Conservation (phyloP, 1,140 invertebrate genomes). For the Macrotrachela quadricornifera region DNA sequence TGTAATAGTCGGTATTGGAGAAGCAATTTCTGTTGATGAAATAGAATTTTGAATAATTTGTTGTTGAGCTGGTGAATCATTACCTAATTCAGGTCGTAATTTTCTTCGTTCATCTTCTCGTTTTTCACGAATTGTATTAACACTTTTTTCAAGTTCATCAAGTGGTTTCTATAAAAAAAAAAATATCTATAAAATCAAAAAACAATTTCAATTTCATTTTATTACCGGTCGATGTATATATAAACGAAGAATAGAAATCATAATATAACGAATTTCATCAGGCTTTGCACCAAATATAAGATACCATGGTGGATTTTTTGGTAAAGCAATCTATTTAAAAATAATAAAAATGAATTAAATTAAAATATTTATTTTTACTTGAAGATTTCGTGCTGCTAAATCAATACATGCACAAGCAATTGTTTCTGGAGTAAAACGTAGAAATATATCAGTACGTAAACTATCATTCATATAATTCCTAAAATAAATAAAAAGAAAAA, state of each 20-base stretch:
- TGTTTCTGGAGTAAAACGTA: slow-evolving; percentile 79
- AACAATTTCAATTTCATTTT: neutral
- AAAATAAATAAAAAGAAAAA: slow-evolving; percentile 4
- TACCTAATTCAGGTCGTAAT: too few relatives aligned
- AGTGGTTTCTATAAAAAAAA: neutral
- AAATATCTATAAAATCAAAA: neutral
- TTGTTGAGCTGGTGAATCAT: too few relatives aligned
- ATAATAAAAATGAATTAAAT: neutral
- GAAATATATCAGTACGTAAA: slow-evolving; percentile 79
- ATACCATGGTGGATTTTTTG: slow-evolving; percentile 69
- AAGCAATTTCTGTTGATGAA: too few relatives aligned
- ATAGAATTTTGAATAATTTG: too few relatives aligned
- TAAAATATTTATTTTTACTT: slow-evolving; percentile 22
- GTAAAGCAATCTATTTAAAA: slow-evolving; percentile 43
- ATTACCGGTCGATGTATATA: slow-evolving; percentile 4
- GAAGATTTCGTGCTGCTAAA: slow-evolving; percentile 63
- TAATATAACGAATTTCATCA: neutral
- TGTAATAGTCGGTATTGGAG: too few relatives aligned
- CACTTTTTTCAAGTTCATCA: too few relatives aligned
- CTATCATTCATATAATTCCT: slow-evolving; percentile 99
- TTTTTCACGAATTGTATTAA: too few relatives aligned
- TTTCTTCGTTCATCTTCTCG: too few relatives aligned
- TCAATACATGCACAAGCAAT: slow-evolving; percentile 96
- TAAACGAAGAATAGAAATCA: neutral
- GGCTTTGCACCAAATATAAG: slow-evolving; percentile 49